These are phyloP conservation scores for Lucilia cuprina DNA, from an alignment of 1,140 invertebrate species.

Conservation along the genomic window DNA sequence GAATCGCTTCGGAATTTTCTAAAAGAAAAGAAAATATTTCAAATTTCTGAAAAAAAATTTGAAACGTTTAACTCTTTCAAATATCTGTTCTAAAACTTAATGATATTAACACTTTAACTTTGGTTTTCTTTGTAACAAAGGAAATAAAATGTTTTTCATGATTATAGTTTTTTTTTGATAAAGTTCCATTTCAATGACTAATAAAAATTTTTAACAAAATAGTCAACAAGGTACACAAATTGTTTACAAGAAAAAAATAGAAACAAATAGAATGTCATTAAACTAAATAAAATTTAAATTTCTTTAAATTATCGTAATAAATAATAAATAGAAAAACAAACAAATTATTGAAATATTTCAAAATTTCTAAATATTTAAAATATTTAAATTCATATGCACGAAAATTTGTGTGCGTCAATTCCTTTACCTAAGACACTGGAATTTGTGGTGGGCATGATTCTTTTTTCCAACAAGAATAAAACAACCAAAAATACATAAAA, in stretches of 20 bases:
- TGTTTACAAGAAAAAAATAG: neutral
- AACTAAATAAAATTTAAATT: neutral
- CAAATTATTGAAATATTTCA: neutral
- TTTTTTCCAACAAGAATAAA: neutral
- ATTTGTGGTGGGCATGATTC: neutral
- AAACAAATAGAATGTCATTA: neutral
- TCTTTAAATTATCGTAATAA: neutral
- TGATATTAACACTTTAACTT: neutral
- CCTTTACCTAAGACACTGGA: constrained; percentile 1
- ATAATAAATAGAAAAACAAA: neutral
- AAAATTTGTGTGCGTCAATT: too few species aligned
- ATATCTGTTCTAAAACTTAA: neutral
- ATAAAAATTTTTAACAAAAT: neutral
- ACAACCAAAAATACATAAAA: too few species aligned
- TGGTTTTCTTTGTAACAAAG: neutral
- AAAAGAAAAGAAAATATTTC: too few species aligned
- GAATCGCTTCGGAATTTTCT: too few species aligned
- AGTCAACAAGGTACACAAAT: neutral
- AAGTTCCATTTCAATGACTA: neutral
- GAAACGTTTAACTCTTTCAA: neutral
- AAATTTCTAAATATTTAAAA: too few species aligned
- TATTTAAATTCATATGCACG: too few species aligned
- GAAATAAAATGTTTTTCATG: neutral
- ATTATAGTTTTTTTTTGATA: neutral
- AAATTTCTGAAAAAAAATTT: too few species aligned